Base-by-base conservation (phyloP, 2,113 vertebrate species). In the Brevimyrus niger region DNA sequence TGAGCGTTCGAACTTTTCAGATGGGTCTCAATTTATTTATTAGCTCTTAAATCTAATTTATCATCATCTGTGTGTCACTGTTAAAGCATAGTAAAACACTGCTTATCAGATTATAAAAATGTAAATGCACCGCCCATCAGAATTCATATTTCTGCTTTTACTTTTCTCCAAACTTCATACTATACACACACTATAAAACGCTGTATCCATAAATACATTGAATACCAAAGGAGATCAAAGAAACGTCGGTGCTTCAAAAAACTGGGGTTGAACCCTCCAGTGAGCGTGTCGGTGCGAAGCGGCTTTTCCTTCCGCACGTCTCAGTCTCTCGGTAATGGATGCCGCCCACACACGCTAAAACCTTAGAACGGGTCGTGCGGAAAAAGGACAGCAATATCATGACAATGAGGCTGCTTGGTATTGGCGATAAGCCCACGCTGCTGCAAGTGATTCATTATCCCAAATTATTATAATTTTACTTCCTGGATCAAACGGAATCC, bases 381-480 rank as follows among this genome's bases (percentile, higher is more conserved):
- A 50, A 51, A 89, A 27, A 31, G 46, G 47, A 88, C 48, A 88
- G 65, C 35, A 83, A 90, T 83, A 88, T 76, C 73, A 69, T 44
- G 51, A 65, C 89, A 46, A 88, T 47, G 65, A 88, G 50, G 42
- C 86, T 61, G 19, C 42, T 38, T 90, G 87, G 69, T 84, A 83
- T 31, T 87, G 89, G 69, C 89, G 87, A 87, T 69, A 44, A 31
- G 89, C 89, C 89, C 89, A 88, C 86, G 89, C 87, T 80, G 17
- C 65, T 35, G 76, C 69, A 21, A 58, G 7, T 48, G 38, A 50
- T 47, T 53, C 85, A 53, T 86, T 47, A 86, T 86, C 13, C 85
- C 48, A 88, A 88, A 87, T 61, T 58, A 88, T 48, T 17, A 80
- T 48, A 88, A 84, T 42, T 23, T 53, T 89, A 31, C 35, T 73